A percentile compares a stretch with the other conserved stretches of the same genome.
Conservation (phyloP, 2,797 vertebrate species). For the Anableps anableps region DNA sequence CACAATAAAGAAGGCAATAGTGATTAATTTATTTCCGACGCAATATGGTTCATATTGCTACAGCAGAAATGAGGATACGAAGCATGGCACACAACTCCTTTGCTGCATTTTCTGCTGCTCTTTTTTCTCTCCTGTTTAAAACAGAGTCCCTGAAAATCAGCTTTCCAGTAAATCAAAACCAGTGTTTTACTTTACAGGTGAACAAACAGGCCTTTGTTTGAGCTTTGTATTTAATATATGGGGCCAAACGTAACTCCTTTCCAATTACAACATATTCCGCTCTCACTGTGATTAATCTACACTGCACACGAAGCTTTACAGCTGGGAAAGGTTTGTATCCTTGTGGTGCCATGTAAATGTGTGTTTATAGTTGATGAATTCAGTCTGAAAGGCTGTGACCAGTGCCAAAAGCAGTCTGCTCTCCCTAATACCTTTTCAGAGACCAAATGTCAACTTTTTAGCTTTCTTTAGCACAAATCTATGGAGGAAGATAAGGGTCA, state of each 20-base stretch:
- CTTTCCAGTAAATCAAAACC: constrained; percentile 35
- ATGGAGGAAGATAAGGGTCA: no score
- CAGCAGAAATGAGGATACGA: constrained; percentile 46
- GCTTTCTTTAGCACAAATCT: neutral
- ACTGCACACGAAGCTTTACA: constrained; percentile 32
- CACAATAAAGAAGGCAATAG: constrained; percentile 55
- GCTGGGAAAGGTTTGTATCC: constrained; percentile 31
- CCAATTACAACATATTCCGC: constrained; percentile 43
- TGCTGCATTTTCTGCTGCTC: constrained; percentile 46
- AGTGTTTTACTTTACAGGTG: constrained; percentile 3
- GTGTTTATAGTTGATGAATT: constrained; percentile 52
- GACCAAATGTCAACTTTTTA: constrained; percentile 33
- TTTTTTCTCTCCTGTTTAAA: constrained; percentile 43
- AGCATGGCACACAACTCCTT: constrained; percentile 49
- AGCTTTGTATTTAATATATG: constrained; percentile 31
- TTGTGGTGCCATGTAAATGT: constrained; percentile 27
- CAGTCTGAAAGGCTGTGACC: constrained; percentile 60
- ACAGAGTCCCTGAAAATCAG: constrained; percentile 11
- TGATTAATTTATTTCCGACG: constrained; percentile 60
- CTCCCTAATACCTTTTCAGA: constrained; percentile 54
- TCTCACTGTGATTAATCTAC: constrained; percentile 57
- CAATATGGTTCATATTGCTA: constrained; percentile 52
- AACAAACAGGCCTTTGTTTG: constrained; percentile 32
- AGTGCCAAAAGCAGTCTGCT: constrained; percentile 27
- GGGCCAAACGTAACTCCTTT: constrained; percentile 36